Percentiles rank a stretch among this genome's conserved stretches.
Evolutionary conservation across 2,888 invertebrate species (phyloP).

Genomic region (Phania funesta): DNA sequence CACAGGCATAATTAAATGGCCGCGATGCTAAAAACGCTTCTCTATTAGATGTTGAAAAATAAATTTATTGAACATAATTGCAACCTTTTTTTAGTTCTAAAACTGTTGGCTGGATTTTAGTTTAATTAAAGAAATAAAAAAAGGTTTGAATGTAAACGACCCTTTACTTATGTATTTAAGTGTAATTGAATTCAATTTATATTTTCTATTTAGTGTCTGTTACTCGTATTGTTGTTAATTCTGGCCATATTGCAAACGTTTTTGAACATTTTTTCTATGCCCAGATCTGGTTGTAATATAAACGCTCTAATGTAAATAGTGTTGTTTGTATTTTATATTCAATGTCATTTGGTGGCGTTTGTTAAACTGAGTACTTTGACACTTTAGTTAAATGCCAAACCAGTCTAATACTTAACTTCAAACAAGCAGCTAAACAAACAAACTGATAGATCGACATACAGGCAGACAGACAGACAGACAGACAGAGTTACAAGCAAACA

Average conservation of each 20-base stretch:
- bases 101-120: background rate
- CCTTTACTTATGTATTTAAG: constrained; percentile 15
- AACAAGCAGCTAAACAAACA: constrained; percentile 10
- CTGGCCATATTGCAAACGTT: constrained; percentile 40
- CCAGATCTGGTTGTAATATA: constrained; percentile 58
- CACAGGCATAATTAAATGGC: constrained; percentile 55
- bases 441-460: constrained; percentile 9
- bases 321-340: constrained; percentile 48
- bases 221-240: constrained; percentile 23
- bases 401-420: constrained; percentile 29
- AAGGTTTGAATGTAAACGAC: background rate
- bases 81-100: background rate
- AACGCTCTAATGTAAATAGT: constrained; percentile 56
- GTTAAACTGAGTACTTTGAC: constrained; percentile 66
- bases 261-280: background rate
- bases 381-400: constrained; percentile 68
- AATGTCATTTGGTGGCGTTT: constrained; percentile 65
- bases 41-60: constrained; percentile 41
- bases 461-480: background rate
- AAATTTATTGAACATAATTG: too few species aligned
- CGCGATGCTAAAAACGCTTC: constrained; percentile 12
- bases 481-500: constrained; percentile 6
- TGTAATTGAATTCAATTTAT: constrained; percentile 29
- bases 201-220: background rate
- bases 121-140: background rate